Evolutionary conservation across 1,140 invertebrate species (phyloP).

Genomic region (Lordiphosa mommai): DNA sequence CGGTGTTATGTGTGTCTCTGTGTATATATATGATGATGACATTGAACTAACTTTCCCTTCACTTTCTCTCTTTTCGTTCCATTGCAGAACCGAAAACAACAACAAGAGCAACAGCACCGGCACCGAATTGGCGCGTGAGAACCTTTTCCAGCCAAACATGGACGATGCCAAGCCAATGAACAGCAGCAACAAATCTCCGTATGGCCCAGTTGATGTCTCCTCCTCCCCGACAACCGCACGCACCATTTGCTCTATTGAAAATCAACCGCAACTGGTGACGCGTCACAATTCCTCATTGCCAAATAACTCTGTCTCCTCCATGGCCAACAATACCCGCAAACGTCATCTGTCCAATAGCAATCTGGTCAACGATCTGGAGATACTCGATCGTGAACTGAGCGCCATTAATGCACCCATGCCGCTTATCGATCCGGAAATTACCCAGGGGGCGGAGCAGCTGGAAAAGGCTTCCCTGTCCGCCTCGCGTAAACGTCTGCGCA

Average conservation of each 20-base stretch:
- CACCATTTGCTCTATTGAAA: constrained; percentile 54
- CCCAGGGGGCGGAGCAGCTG: constrained; percentile 77
- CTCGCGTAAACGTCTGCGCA: constrained; percentile 75
- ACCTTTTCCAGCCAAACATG: constrained; percentile 74
- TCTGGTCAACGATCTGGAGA: constrained; percentile 71
- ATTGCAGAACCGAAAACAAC: constrained; percentile 60
- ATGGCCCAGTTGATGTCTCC: not conserved
- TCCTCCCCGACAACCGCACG: constrained; percentile 10
- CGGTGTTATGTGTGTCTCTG: not conserved
- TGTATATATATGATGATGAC: constrained; percentile 13
- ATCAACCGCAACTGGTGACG: constrained; percentile 34
- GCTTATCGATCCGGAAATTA: constrained; percentile 73
- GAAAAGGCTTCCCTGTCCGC: constrained; percentile 66
- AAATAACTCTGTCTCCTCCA: constrained; percentile 5
- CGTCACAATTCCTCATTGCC: constrained; percentile 8
- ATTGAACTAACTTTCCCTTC: constrained; percentile 62
- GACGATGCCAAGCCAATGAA: constrained; percentile 62
- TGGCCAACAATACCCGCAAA: constrained; percentile 30
- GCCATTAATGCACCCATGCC: constrained; percentile 78
- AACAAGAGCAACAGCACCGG: constrained; percentile 24
- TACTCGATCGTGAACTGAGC: constrained; percentile 76
- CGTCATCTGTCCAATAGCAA: constrained; percentile 66
- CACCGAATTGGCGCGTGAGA: constrained; percentile 74
- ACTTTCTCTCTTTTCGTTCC: constrained; percentile 59
- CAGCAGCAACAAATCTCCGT: constrained; percentile 23